Conservation (phyloP, 2,113 vertebrate genomes). For the Chrysochloris asiatica region DNA sequence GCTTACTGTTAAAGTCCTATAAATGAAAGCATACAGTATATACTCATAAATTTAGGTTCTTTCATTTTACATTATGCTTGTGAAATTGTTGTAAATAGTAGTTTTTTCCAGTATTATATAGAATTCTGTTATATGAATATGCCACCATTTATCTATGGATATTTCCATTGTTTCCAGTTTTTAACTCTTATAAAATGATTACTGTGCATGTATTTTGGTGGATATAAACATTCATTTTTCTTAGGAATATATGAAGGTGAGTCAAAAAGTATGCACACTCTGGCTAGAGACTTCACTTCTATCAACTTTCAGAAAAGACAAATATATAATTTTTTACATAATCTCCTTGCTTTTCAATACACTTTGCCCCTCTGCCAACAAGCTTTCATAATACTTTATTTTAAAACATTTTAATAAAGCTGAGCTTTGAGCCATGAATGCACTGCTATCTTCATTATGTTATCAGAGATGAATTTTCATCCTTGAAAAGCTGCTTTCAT, state of each 20-base stretch:
- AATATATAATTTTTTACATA: too few species aligned
- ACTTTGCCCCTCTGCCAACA: too few species aligned
- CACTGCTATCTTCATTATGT: too few species aligned
- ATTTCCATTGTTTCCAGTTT: not conserved
- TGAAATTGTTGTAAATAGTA: not conserved
- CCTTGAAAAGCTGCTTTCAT: too few species aligned
- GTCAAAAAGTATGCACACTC: too few species aligned
- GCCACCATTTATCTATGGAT: not conserved
- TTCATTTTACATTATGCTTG: not conserved
- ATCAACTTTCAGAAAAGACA: too few species aligned
- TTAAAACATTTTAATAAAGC: too few species aligned
- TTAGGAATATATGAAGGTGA: not conserved
- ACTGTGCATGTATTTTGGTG: not conserved
- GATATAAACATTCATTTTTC: constrained; percentile 1
- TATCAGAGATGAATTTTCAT: too few species aligned
- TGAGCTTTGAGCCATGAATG: too few species aligned
- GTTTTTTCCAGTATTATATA: not conserved
- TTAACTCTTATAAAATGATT: not conserved
- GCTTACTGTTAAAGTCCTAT: not conserved
- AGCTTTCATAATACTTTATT: too few species aligned
- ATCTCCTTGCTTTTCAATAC: too few species aligned
- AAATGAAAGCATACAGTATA: not conserved
- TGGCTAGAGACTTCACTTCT: too few species aligned
- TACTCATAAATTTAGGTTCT: not conserved
- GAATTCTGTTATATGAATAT: not conserved